A percentile compares a stretch with the other conserved stretches of the same genome.
Evolutionary conservation across 2,113 vertebrate genomes (phyloP).

Genomic region (Gymnogyps californianus): DNA sequence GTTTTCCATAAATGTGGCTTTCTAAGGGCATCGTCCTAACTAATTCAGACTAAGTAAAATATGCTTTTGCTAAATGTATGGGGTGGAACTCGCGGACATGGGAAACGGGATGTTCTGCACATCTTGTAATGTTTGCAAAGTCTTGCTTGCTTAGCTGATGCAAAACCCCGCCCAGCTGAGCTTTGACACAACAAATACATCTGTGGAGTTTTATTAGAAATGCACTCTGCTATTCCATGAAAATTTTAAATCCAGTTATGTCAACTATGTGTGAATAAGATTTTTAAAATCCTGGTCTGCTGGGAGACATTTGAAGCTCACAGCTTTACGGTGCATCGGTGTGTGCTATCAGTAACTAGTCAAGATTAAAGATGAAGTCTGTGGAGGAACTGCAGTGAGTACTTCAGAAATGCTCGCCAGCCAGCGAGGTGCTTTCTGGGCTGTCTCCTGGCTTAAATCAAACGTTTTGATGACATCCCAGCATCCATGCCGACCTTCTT

Average conservation of each 20-base stretch:
- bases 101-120: not conserved
- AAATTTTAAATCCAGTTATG: not conserved
- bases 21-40: not conserved
- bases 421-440: not conserved
- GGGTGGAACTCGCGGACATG: accelerated
- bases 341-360: not conserved
- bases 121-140: not conserved
- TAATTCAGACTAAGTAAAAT: not conserved
- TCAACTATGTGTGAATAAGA: not conserved
- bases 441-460: not conserved
- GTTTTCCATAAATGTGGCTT: accelerated
- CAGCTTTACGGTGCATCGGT: accelerated
- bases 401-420: not conserved
- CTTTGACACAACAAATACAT: not conserved
- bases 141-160: not conserved
- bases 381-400: not conserved
- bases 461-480: not conserved
- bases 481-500: not conserved
- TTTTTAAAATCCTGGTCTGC: not conserved
- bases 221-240: not conserved
- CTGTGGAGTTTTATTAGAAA: not conserved
- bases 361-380: not conserved
- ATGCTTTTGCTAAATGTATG: not conserved
- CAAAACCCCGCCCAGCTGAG: not conserved
- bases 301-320: not conserved